Evolutionary conservation across 1,140 invertebrate species (phyloP), one percentile per base, ranked within the genome.

Genomic region (Araneus ventricosus): DNA sequence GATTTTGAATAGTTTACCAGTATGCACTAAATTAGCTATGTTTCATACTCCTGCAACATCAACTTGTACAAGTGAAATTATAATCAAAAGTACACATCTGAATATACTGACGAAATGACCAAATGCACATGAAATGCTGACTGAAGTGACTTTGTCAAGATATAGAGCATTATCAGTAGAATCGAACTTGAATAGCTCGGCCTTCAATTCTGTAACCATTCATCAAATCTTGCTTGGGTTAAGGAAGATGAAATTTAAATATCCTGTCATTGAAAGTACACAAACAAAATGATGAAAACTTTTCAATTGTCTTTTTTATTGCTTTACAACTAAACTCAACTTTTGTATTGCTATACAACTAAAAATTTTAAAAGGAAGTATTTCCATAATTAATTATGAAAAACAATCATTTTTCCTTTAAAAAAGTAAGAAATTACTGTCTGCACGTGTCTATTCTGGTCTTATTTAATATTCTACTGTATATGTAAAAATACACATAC

Each of bases 171-270:
- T 24, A 8, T 93, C 96, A 98, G 95, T 97, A 98, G 94, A 97
- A 97, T 87, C 97, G 97, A 94, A 98, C 98, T 94, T 98, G 97
- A 94, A 98, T 97, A 45, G 97, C 97, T 94, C 97, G 96, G 84
- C 98, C 97, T 94, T 98, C 98, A 94, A 98, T 96, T 90, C 97
- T 97, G 27, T 97, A 97, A 91, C 97, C 96, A 96, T 98, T 97
- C 96, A 98, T 97, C 94, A 98, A 96, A 96, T 97, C 97, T 98
- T 96, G 10, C 67, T 52, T 63, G 4, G 10, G 70, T 4, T 8
- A 45, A 84, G 88, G 88, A 93, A 63, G 75, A 67, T 52, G 84
- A 41, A 41, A 80, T 52, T 24, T 37, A 63, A 8, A 27, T 27
- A 63, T n/a, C n/a, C 2, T 63, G 7, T 7, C 5, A 63, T 20